Evolutionary conservation across 2,113 vertebrate genomes (phyloP), one percentile per base, ranked within the genome.

Genomic region (Hippocampus zosterae): DNA sequence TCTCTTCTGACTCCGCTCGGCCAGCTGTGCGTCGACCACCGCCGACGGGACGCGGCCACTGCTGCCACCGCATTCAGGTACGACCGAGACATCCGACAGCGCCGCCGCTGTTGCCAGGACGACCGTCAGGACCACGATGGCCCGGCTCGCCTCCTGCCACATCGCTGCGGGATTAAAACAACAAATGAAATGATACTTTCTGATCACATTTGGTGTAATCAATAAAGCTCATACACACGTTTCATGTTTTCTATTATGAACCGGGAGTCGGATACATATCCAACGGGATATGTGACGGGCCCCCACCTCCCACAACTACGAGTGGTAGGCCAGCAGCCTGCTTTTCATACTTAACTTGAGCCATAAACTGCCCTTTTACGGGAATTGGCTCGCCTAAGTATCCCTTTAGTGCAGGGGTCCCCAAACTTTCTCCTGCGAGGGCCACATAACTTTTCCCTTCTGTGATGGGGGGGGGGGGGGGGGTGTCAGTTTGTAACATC

Each of bases 1-100:
- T 37, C 88, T 87, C 27, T 87, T 93, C 80, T 90, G 95, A 68
- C 89, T 90, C 57, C 79, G 84, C 62, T 90, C 76, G 0, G 97
- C 96, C 72, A 88, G 81, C 66, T 89, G 90, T 21, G 21, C 2
- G 72, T 97, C 94, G 18, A 93, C 8, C 69, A 92, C 15, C 0
- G 88, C 79, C 0, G 84, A 73, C 25, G 48, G 66, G n/a, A 4
- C 7, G 33, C 29, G 19, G 37, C 65, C 1, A 71, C n/a, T 0
- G 72, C 18, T 0, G 63, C 0, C 3, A 78, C 12, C 16, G 61
- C 89, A 88, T 59, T 81, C 79, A 0, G 67, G 13, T 0, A 41
- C 44, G 0, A 19, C 19, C 4, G 29, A 41, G 4, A 42, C 18
- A 5, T 1, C 21, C 0, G 18, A 62, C 41, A 57, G 53, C 19